Percentiles rank a stretch among this genome's conserved stretches.
These are phyloP conservation scores for Verasper variegatus DNA, from an alignment of 2,113 vertebrate genomes.

Conservation along the genomic window DNA sequence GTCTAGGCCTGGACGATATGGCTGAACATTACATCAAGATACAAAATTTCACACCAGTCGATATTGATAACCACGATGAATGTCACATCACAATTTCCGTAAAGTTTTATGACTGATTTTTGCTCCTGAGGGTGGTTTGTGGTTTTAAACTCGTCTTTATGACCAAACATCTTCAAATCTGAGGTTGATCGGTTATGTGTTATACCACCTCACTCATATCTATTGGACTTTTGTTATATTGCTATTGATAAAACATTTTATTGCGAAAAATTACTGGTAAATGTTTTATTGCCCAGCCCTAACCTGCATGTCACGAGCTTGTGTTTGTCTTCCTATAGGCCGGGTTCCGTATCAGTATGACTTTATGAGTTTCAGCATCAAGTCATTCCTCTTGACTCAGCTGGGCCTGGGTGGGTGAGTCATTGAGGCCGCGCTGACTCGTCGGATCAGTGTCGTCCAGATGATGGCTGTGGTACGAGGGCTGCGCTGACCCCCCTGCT, in stretches of 20 bases:
- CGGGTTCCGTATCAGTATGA: constrained; percentile 19
- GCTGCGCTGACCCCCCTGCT: neutral
- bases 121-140: no score
- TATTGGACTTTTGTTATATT: neutral
- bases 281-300: neutral
- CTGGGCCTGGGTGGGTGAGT: constrained; percentile 61
- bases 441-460: constrained; percentile 40
- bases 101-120: no score
- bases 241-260: neutral
- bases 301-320: neutral
- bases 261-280: neutral
- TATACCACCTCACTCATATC: neutral
- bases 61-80: no score
- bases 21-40: no score
- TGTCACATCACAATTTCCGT: no score
- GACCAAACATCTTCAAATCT: no score
- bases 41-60: no score
- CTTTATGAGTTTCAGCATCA: constrained; percentile 36
- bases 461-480: constrained; percentile 36
- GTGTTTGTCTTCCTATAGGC: neutral
- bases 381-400: constrained; percentile 62
- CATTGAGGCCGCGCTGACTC: constrained; percentile 48
- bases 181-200: neutral
- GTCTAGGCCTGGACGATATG: neutral
- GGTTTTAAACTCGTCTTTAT: no score